These are phyloP conservation scores for Platichthys flesus DNA, from an alignment of 2,113 vertebrate species.

Conservation along the genomic window DNA sequence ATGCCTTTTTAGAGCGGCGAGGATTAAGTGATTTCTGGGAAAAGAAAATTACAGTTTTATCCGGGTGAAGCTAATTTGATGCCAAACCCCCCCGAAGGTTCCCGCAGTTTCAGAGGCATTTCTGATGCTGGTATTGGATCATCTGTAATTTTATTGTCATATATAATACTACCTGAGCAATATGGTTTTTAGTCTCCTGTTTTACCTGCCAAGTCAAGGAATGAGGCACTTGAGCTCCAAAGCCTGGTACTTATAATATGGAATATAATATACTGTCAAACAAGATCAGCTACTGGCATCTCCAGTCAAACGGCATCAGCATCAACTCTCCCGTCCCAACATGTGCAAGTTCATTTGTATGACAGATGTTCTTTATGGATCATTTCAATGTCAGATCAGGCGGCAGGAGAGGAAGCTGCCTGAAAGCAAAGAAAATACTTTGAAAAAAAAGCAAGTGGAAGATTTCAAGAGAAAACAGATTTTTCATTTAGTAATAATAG, in stretches of 20 bases:
- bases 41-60: background rate
- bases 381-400: slow-evolving; percentile 7
- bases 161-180: too few relatives aligned
- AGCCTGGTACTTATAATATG: background rate
- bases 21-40: background rate
- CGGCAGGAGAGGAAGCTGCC: background rate
- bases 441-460: slow-evolving; percentile 7
- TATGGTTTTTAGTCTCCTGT: too few relatives aligned
- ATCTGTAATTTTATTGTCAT: too few relatives aligned
- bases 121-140: too few relatives aligned
- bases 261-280: background rate
- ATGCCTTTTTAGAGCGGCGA: too few relatives aligned
- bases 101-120: too few relatives aligned
- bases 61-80: background rate
- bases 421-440: slow-evolving; percentile 5
- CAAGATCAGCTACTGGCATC: background rate
- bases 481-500: slow-evolving; percentile 36
- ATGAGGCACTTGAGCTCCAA: background rate
- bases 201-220: background rate
- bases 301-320: background rate
- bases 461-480: slow-evolving; percentile 55
- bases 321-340: background rate
- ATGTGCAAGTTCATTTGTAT: background rate
- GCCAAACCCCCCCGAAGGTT: too few relatives aligned
- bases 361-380: background rate